These are phyloP conservation scores for Arge pagana DNA, from an alignment of 2,888 invertebrate genomes.

Conservation along the genomic window DNA sequence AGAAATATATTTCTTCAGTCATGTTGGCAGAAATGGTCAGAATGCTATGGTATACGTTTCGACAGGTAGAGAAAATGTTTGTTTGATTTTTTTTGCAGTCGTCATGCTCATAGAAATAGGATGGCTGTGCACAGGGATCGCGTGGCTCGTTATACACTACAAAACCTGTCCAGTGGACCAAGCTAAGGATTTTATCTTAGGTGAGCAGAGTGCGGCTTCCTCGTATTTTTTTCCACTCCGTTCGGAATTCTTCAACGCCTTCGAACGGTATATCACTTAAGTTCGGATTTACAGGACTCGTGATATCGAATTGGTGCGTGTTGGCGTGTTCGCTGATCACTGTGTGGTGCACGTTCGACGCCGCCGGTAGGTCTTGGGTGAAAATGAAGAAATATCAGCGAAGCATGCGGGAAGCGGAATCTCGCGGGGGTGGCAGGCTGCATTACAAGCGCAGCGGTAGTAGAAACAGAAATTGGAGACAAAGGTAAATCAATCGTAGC, in stretches of 20 bases:
- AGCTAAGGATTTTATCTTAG: slow-evolving; percentile 75
- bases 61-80: too few species aligned
- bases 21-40: too few species aligned
- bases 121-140: slow-evolving; percentile 74
- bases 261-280: slow-evolving; percentile 5
- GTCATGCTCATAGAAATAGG: slow-evolving; percentile 74
- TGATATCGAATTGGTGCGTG: slow-evolving; percentile 78
- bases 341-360: slow-evolving; percentile 85
- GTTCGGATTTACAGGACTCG: slow-evolving; percentile 67
- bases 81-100: slow-evolving; percentile 61
- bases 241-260: neutral
- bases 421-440: slow-evolving; percentile 61
- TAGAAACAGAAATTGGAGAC: slow-evolving; percentile 80
- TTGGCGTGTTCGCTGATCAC: slow-evolving; percentile 74
- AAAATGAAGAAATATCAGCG: slow-evolving; percentile 88
- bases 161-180: slow-evolving; percentile 69
- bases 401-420: slow-evolving; percentile 77
- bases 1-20: too few species aligned
- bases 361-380: slow-evolving; percentile 87
- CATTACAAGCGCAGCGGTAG: slow-evolving; percentile 79
- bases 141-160: slow-evolving; percentile 74
- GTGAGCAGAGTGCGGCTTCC: too few species aligned
- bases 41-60: too few species aligned
- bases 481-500: too few species aligned
- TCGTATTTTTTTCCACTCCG: too few species aligned